Conservation (phyloP, 2,113 vertebrate species). For the Gasterosteus aculeatus region DNA sequence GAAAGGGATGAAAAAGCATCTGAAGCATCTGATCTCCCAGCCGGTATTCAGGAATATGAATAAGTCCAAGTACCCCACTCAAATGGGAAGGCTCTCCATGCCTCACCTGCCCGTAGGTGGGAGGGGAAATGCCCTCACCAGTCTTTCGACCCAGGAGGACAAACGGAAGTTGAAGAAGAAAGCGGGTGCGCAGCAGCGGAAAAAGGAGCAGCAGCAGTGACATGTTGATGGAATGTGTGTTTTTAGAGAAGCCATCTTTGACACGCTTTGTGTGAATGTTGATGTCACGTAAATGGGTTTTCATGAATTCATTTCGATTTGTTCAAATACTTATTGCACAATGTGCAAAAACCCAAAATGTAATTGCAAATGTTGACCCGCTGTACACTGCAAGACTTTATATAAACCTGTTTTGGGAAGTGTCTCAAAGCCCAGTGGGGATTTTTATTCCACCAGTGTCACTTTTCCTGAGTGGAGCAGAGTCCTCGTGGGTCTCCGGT, state of each 20-base stretch:
- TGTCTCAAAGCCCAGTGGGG: conserved; percentile 1
- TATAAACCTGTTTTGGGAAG: conserved; percentile 43
- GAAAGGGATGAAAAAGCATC: conserved; percentile 90
- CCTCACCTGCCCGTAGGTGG: conserved; percentile 57
- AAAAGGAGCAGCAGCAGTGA: conserved; percentile 54
- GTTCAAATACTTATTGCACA: conserved; percentile 25
- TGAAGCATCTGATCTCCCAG: conserved; percentile 87
- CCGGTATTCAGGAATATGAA: conserved; percentile 86
- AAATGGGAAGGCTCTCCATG: conserved; percentile 86
- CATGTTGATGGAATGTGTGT: conserved; percentile 25
- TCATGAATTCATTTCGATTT: conserved; percentile 14
- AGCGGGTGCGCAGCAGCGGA: conserved; percentile 69
- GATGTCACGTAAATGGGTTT: not conserved
- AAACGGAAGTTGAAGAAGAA: conserved; percentile 44
- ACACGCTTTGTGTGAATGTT: conserved; percentile 15
- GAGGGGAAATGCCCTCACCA: conserved; percentile 83
- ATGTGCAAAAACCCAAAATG: conserved; percentile 25
- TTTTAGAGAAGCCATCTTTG: conserved; percentile 1
- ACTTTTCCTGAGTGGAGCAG: conserved; percentile 49
- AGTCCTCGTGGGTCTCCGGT: conserved; percentile 6
- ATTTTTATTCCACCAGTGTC: conserved; percentile 30
- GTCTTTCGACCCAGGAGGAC: conserved; percentile 76
- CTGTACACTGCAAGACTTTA: conserved; percentile 51
- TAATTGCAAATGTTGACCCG: not conserved
- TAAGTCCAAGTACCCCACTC: conserved; percentile 94